Evolutionary conservation across 1,140 invertebrate species (phyloP).

Genomic region (Magallana gigas): DNA sequence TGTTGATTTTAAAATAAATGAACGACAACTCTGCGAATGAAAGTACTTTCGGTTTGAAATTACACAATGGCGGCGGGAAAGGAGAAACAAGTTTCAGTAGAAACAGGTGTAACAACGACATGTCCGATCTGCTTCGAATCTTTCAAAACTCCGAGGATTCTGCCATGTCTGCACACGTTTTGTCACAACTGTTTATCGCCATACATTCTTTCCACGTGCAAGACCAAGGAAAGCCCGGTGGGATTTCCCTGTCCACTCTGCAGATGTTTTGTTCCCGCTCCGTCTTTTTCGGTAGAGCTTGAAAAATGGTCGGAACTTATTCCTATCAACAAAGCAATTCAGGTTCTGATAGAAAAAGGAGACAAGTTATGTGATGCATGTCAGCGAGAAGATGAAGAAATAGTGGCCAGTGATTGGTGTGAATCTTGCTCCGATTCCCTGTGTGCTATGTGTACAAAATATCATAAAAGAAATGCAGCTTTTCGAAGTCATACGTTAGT

Average conservation of each 20-base stretch:
- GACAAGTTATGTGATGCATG: not conserved
- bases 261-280: not conserved
- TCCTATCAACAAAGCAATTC: not conserved
- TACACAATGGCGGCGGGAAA: too few relatives aligned
- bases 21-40: too few relatives aligned
- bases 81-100: too few relatives aligned
- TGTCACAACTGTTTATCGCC: not conserved
- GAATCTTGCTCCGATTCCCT: not conserved
- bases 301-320: not conserved
- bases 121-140: not conserved
- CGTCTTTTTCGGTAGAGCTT: not conserved
- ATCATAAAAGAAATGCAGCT: not conserved
- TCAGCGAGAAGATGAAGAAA: not conserved
- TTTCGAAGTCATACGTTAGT: not conserved
- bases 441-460: not conserved
- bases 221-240: not conserved
- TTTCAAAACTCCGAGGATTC: not conserved
- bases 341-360: not conserved
- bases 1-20: too few relatives aligned
- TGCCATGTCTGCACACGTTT: constrained; percentile 3
- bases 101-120: too few relatives aligned
- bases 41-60: too few relatives aligned
- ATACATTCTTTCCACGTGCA: not conserved
- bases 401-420: not conserved
- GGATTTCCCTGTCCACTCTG: constrained; percentile 2